phyloP scores from a whole-genome alignment of 2,888 invertebrate genomes.

The Xylota sylvarum region DNA sequence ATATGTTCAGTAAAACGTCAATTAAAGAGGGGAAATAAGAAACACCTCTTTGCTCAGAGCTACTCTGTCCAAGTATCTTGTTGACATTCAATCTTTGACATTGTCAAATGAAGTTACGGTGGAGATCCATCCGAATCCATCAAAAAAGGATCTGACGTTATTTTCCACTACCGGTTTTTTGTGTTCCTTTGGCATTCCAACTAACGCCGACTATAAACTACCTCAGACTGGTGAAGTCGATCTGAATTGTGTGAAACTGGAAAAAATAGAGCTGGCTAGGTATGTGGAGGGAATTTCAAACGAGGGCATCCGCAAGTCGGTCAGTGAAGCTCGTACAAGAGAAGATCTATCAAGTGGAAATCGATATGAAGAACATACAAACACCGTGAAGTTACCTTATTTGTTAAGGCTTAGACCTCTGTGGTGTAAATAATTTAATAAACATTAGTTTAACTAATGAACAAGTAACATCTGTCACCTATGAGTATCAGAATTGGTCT shows the following conservation, averaged over 20 bases:
- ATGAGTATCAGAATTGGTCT: too few relatives aligned
- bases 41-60: conserved; percentile 82
- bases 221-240: conserved; percentile 24
- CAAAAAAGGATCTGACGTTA: conserved; percentile 75
- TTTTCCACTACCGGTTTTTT: conserved; percentile 83
- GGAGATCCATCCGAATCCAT: conserved; percentile 30
- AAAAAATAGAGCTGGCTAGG: conserved; percentile 82
- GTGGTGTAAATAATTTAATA: conserved; percentile 16
- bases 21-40: conserved; percentile 86
- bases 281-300: conserved; percentile 83
- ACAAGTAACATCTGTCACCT: too few relatives aligned
- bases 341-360: conserved; percentile 82
- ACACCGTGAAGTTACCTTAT: conserved; percentile 68
- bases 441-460: background rate
- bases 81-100: conserved; percentile 81
- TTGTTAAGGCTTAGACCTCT: too few relatives aligned
- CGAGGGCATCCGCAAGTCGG: conserved; percentile 84
- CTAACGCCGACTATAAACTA: conserved; percentile 79
- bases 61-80: conserved; percentile 83
- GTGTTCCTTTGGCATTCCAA: conserved; percentile 82
- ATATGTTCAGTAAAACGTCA: conserved; percentile 86
- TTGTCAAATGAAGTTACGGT: conserved; percentile 79
- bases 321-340: conserved; percentile 80
- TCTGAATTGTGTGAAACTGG: conserved; percentile 83
- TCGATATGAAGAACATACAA: conserved; percentile 82